A percentile compares a stretch with the other conserved stretches of the same genome.
Conservation (phyloP, 2,888 invertebrate species). For the Hylaea fasciaria region DNA sequence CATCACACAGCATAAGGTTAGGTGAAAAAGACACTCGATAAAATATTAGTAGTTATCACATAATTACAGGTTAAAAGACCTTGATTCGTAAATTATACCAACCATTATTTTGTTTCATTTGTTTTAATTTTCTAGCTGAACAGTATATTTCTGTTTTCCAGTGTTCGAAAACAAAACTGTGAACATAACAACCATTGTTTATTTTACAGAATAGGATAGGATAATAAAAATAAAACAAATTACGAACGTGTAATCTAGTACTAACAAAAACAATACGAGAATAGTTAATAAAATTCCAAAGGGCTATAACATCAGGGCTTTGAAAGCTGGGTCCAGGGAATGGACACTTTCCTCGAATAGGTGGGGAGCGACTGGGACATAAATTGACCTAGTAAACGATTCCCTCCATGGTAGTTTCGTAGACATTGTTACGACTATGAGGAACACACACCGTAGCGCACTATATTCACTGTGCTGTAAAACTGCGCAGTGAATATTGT, state of each 20-base stretch:
- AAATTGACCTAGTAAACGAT: slow-evolving; percentile 18
- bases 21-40: too few species aligned
- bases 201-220: slow-evolving; percentile 8
- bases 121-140: not conserved
- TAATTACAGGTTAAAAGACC: too few species aligned
- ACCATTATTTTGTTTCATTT: not conserved
- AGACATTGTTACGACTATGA: not conserved
- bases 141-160: not conserved
- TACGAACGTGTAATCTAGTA: slow-evolving; percentile 38
- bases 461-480: not conserved
- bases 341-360: slow-evolving; percentile 46
- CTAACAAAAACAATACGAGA: slow-evolving; percentile 43
- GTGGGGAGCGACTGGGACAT: slow-evolving; percentile 23
- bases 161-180: slow-evolving; percentile 9
- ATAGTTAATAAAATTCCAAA: slow-evolving; percentile 52
- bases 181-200: slow-evolving; percentile 20
- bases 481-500: not conserved
- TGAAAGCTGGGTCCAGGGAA: slow-evolving; percentile 47
- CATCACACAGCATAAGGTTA: too few species aligned
- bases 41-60: too few species aligned
- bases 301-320: slow-evolving; percentile 48
- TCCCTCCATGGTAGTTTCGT: slow-evolving; percentile 1
- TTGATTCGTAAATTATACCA: too few species aligned
- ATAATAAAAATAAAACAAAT: slow-evolving; percentile 40
- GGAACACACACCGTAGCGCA: not conserved